Evolutionary conservation across 2,797 vertebrate species (phyloP).

Genomic region (Cuniculus paca): DNA sequence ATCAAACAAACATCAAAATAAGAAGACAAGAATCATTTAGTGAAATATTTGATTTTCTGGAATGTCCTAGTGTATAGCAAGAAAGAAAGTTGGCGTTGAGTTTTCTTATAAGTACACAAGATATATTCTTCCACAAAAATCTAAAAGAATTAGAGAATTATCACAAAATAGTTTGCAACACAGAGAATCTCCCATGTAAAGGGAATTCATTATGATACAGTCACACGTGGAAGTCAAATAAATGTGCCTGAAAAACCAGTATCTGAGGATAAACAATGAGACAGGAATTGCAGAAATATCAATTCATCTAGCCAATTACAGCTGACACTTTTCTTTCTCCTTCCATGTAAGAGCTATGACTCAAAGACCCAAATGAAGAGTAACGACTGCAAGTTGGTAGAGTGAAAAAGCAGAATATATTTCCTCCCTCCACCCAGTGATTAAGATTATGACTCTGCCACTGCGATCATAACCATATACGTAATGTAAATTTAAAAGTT

Average conservation of each 20-base stretch:
- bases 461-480: not conserved
- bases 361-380: not conserved
- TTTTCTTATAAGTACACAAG: not conserved
- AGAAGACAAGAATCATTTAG: not conserved
- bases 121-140: not conserved
- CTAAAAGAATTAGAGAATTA: not conserved
- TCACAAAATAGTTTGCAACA: not conserved
- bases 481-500: not conserved
- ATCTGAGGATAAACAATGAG: not conserved
- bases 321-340: accelerated
- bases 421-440: not conserved
- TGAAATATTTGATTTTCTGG: not conserved
- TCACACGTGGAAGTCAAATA: not conserved
- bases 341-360: not conserved
- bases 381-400: not conserved
- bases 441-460: not conserved
- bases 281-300: not conserved
- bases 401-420: not conserved
- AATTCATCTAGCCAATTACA: not conserved
- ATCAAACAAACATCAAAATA: not conserved
- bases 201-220: too few species aligned
- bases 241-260: not conserved
- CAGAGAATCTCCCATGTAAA: not conserved
- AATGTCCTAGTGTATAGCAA: not conserved
- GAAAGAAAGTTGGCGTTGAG: not conserved